Evolutionary conservation across 92 coral and sea anemone species (phyloP).

Genomic region (Umimayanthus chanpuru): DNA sequence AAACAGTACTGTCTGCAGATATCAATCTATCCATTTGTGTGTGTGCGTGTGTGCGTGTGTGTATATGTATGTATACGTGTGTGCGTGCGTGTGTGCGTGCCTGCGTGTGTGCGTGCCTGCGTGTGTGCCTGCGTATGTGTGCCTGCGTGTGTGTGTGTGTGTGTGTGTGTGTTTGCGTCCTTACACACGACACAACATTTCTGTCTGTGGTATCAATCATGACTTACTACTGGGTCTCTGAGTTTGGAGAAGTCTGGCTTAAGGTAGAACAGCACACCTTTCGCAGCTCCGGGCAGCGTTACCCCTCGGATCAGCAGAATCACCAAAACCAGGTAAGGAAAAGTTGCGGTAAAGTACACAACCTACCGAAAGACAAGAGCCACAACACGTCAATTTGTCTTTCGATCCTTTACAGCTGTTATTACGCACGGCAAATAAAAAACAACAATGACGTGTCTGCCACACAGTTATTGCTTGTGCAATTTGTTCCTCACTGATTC

Average conservation of each 20-base stretch:
- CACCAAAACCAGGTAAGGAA: conserved; percentile 91
- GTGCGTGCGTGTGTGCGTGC: not conserved
- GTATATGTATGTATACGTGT: not conserved
- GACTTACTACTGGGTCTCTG: not conserved
- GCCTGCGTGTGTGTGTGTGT: no score
- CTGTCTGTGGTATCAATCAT: not conserved
- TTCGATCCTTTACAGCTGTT: no score
- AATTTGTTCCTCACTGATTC: no score
- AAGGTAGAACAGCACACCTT: conserved; percentile 81
- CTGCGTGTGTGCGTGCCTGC: not conserved
- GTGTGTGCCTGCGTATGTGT: no score
- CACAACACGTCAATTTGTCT: not conserved
- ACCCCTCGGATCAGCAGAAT: conserved; percentile 96
- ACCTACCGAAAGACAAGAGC: conserved; percentile 58
- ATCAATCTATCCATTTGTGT: no score
- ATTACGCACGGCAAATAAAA: no score
- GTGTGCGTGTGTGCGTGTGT: not conserved
- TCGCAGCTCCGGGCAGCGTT: conserved; percentile 85
- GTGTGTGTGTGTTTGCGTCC: not conserved
- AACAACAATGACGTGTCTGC: no score
- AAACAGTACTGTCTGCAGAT: no score
- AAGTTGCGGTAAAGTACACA: conserved; percentile 95
- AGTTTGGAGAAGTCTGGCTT: conserved; percentile 65
- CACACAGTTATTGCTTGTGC: no score
- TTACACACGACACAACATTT: not conserved